phyloP scores from a whole-genome alignment of 2,797 vertebrate species.

The Oceanodroma leucorhoa region DNA sequence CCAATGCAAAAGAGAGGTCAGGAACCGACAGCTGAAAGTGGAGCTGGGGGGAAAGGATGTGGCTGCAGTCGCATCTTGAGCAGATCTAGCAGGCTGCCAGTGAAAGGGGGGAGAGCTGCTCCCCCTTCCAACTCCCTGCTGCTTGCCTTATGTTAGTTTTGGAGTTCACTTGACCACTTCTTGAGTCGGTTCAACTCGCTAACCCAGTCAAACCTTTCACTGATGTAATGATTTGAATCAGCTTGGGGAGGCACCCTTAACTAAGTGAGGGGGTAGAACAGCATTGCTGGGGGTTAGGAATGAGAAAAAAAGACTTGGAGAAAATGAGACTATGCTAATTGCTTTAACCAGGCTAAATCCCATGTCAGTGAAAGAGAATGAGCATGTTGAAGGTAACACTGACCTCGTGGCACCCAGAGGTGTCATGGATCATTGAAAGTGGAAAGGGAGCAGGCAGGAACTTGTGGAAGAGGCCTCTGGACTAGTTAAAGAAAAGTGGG shows the following conservation, averaged over 20 bases:
- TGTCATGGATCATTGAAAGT: not conserved
- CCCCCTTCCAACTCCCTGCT: not conserved
- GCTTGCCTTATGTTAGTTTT: not conserved
- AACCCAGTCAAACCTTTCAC: not conserved
- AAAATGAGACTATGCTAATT: not conserved
- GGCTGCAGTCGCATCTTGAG: not conserved
- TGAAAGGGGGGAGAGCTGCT: not conserved
- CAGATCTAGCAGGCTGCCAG: not conserved
- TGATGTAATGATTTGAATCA: not conserved
- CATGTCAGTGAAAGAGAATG: not conserved
- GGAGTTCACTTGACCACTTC: not conserved
- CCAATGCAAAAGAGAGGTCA: fast-evolving
- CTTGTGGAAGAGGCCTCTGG: not conserved
- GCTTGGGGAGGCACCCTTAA: not conserved
- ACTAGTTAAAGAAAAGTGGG: not conserved
- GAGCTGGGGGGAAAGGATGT: not conserved
- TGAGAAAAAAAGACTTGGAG: not conserved
- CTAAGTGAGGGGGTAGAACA: not conserved
- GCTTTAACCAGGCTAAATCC: not conserved
- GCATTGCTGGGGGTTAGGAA: not conserved
- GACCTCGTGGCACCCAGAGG: not conserved
- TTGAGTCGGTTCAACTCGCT: not conserved
- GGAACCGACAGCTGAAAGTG: not conserved
- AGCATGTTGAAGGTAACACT: not conserved
- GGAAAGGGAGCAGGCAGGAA: not conserved